Percentiles rank a stretch among this genome's conserved stretches.
Conservation (phyloP, 2,888 invertebrate genomes). For the Brachyptera risi region DNA sequence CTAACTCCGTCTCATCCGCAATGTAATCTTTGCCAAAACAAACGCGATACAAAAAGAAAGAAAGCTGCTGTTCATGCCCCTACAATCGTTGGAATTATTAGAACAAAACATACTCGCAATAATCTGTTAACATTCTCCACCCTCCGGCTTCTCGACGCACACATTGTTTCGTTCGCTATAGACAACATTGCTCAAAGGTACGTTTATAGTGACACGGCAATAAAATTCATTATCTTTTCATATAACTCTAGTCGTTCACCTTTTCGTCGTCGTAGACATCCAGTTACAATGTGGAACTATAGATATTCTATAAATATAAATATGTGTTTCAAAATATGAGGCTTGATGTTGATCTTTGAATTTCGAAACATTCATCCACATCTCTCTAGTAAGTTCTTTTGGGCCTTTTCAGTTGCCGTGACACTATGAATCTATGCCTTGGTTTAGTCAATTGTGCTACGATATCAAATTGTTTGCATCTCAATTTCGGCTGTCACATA, state of each 20-base stretch:
- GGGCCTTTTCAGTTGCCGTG: no score
- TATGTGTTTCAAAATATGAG: no score
- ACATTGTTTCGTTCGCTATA: no score
- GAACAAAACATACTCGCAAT: background rate
- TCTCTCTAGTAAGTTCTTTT: no score
- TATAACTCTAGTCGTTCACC: background rate
- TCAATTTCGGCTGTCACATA: no score
- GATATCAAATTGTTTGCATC: no score
- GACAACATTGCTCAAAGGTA: no score
- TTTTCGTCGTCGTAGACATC: background rate
- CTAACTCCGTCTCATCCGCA: constrained; percentile 14
- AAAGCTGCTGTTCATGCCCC: constrained; percentile 1
- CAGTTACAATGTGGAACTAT: background rate
- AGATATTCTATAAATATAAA: background rate
- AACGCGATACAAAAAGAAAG: constrained; percentile 22
- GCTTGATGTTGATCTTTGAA: no score
- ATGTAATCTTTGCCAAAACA: constrained; percentile 13
- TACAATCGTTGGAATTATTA: background rate
- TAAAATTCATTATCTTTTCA: background rate
- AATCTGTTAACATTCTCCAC: constrained; percentile 3
- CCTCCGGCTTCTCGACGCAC: background rate
- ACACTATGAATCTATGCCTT: no score
- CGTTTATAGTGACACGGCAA: no score
- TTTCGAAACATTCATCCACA: no score
- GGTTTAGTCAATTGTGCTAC: no score